These are phyloP conservation scores for human DNA, from an alignment of 2,113 vertebrate genomes.

Conservation along the genomic window DNA sequence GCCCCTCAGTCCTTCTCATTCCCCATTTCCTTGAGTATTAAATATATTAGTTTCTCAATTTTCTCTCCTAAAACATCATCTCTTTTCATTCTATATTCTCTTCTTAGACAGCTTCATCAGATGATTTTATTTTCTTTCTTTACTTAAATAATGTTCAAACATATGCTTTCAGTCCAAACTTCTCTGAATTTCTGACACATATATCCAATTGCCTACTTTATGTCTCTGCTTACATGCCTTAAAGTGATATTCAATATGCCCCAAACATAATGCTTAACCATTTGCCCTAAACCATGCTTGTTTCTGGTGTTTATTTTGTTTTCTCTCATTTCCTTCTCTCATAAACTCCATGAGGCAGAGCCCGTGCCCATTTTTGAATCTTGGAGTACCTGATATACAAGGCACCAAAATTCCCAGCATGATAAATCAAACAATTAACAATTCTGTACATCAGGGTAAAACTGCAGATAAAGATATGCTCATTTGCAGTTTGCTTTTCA, in stretches of 20 bases:
- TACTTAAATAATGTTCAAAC: background rate
- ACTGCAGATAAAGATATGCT: background rate
- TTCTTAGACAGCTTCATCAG: background rate
- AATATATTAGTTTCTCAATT: background rate
- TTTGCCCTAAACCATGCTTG: background rate
- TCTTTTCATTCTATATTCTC: background rate
- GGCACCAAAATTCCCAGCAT: background rate
- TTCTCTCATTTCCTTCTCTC: background rate
- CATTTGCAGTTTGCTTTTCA: background rate
- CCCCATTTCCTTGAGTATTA: background rate
- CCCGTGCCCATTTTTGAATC: background rate
- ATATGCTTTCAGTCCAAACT: background rate
- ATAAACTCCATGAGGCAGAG: background rate
- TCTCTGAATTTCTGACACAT: background rate
- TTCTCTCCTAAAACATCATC: background rate
- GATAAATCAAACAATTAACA: background rate
- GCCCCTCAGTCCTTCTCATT: background rate
- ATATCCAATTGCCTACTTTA: background rate
- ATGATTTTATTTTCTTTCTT: background rate
- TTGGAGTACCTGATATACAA: background rate
- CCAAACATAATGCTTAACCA: background rate
- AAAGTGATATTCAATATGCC: background rate
- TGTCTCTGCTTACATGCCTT: background rate
- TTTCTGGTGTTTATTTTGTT: background rate
- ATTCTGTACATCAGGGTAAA: background rate